Percentiles rank a stretch among this genome's conserved stretches.
Conservation (phyloP, 92 coral and sea anemone species). For the Porites evermanni region DNA sequence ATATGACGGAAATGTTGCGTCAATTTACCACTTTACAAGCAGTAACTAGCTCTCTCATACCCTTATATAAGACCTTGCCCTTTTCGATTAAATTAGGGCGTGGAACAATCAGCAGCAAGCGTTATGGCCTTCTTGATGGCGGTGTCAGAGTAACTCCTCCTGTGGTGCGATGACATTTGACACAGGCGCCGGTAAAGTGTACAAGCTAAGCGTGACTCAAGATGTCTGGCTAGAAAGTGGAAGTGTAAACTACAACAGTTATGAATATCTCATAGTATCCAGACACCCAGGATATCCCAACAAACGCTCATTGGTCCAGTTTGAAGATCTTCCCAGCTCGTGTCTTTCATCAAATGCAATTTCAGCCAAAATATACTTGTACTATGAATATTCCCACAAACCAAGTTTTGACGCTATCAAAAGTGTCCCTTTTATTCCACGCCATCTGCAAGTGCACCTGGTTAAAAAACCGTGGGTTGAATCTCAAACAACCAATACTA, state of each 20-base stretch:
- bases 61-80: too few relatives aligned
- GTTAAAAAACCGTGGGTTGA: slow-evolving; percentile 76
- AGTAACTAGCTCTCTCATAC: too few relatives aligned
- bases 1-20: too few relatives aligned
- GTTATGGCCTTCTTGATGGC: too few relatives aligned
- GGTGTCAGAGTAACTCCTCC: background rate
- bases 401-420: slow-evolving; percentile 35
- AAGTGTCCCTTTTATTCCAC: slow-evolving; percentile 53
- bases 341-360: slow-evolving; percentile 35
- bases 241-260: slow-evolving; percentile 40
- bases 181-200: background rate
- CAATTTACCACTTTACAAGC: too few relatives aligned
- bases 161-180: background rate
- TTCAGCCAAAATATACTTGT: slow-evolving; percentile 63
- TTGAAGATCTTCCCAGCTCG: slow-evolving; percentile 53
- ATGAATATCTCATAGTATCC: slow-evolving; percentile 52
- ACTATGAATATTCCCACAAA: slow-evolving; percentile 52
- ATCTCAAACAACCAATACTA: slow-evolving; percentile 62
- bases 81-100: too few relatives aligned
- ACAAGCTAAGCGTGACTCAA: background rate
- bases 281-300: slow-evolving; percentile 68
- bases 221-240: slow-evolving; percentile 45
- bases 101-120: too few relatives aligned
- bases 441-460: slow-evolving; percentile 59
- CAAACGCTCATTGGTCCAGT: slow-evolving; percentile 63